Conservation (phyloP, 1,140 invertebrate species). For the Drosophila repleta region DNA sequence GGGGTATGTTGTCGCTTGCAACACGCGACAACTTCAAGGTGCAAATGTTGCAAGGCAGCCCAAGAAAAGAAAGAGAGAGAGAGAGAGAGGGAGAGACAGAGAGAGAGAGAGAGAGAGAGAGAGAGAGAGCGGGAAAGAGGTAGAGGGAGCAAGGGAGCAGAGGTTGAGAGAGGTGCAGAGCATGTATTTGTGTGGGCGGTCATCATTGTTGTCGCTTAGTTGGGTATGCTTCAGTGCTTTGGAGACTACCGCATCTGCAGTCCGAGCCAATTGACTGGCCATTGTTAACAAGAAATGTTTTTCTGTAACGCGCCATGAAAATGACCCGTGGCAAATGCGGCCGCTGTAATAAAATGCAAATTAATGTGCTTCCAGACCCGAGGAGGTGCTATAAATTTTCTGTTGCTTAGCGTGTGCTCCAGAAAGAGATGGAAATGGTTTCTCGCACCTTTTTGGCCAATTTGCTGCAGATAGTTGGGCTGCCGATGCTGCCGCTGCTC, state of each 20-base stretch:
- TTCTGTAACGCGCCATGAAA: constrained; percentile 69
- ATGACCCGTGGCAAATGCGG: constrained; percentile 80
- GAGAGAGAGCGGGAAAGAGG: constrained; percentile 12
- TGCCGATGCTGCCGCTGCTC: constrained; percentile 1
- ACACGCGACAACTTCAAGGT: constrained; percentile 57
- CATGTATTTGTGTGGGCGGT: constrained; percentile 33
- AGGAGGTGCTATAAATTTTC: constrained; percentile 47
- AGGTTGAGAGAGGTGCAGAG: constrained; percentile 17
- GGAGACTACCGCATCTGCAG: constrained; percentile 52
- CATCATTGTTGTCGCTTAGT: constrained; percentile 79
- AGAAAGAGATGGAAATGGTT: constrained; percentile 45
- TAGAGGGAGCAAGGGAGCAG: too few relatives aligned
- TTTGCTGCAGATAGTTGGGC: constrained; percentile 58
- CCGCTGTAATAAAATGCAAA: constrained; percentile 76
- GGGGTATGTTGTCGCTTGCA: constrained; percentile 52
- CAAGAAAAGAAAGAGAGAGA: too few relatives aligned
- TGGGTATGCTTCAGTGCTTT: constrained; percentile 65
- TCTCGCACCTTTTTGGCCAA: constrained; percentile 72
- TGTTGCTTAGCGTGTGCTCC: constrained; percentile 8
- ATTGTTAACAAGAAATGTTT: constrained; percentile 64
- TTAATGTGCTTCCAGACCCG: constrained; percentile 57
- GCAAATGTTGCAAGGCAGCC: constrained; percentile 63
- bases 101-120: constrained; percentile 15
- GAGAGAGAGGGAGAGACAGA: neutral
- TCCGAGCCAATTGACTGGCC: constrained; percentile 68